Percentiles rank a stretch among this genome's conserved stretches.
Evolutionary conservation across 2,888 invertebrate genomes (phyloP).

Genomic region (Pseudococcus jackbeardsleyi): DNA sequence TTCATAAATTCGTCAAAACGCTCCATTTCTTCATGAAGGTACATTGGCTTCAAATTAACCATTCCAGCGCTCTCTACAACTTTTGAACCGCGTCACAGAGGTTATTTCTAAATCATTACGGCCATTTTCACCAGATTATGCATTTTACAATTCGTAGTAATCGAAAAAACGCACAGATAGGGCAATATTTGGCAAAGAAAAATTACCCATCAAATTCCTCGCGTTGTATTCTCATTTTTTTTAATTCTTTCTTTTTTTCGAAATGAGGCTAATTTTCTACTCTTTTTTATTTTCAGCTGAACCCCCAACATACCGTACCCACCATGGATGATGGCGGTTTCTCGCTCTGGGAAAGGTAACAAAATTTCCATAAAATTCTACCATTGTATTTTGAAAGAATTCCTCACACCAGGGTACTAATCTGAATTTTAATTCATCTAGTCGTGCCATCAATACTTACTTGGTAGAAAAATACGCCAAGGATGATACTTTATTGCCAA

Average conservation of each 20-base stretch:
- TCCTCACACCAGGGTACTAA: background rate
- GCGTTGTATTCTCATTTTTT: too few relatives aligned
- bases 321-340: slow-evolving; percentile 87
- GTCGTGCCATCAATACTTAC: slow-evolving; percentile 86
- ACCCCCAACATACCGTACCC: slow-evolving; percentile 88
- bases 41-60: background rate
- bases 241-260: background rate
- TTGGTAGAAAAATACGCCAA: slow-evolving; percentile 85
- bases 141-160: background rate
- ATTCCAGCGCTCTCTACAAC: background rate
- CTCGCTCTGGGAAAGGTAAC: slow-evolving; percentile 81
- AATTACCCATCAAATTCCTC: background rate
- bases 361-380: background rate
- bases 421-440: slow-evolving; percentile 67
- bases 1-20: too few relatives aligned
- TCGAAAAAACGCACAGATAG: background rate
- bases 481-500: slow-evolving; percentile 82
- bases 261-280: background rate
- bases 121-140: background rate
- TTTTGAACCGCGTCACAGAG: background rate
- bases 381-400: too few relatives aligned
- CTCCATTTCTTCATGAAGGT: too few relatives aligned
- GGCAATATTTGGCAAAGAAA: background rate
- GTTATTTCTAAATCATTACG: background rate
- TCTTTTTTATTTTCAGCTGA: slow-evolving; percentile 73